Conservation (phyloP, 2,888 invertebrate species). For the Dasysyrphus albostriatus region DNA sequence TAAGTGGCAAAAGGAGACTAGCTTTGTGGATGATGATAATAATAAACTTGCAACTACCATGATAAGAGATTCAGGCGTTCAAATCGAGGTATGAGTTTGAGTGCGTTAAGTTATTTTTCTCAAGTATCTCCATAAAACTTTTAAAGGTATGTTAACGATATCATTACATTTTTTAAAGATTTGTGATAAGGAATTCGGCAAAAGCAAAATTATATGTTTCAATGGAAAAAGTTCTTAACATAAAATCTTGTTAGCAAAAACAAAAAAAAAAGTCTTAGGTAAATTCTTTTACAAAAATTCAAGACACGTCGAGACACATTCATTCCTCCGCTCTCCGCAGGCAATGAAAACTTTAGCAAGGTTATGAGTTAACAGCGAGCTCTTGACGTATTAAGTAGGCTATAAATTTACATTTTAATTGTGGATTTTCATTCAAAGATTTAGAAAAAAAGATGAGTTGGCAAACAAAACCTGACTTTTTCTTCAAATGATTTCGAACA, state of each 20-base stretch:
- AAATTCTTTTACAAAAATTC: background rate
- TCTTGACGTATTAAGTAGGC: background rate
- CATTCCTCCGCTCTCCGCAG: background rate
- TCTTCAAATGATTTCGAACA: too few relatives aligned
- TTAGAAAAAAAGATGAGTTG: too few relatives aligned
- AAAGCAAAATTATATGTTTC: background rate
- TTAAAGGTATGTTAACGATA: slow-evolving; percentile 3
- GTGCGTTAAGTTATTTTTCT: slow-evolving; percentile 4
- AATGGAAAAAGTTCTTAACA: background rate
- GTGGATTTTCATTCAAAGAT: too few relatives aligned
- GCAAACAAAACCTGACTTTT: too few relatives aligned
- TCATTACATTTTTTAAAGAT: background rate
- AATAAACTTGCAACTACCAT: slow-evolving; percentile 48
- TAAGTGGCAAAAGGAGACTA: slow-evolving; percentile 40
- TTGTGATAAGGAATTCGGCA: background rate
- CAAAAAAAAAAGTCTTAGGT: background rate
- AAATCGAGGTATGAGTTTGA: slow-evolving; percentile 72
- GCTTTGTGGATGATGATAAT: slow-evolving; percentile 38
- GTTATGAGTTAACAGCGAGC: background rate
- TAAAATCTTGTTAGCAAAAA: background rate
- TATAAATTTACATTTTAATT: too few relatives aligned
- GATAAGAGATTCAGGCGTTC: slow-evolving; percentile 75
- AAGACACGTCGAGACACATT: background rate
- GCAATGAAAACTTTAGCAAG: background rate
- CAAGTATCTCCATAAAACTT: background rate